These are phyloP conservation scores for Neolamprologus longior DNA, from an alignment of 2,113 vertebrate species.

Conservation along the genomic window DNA sequence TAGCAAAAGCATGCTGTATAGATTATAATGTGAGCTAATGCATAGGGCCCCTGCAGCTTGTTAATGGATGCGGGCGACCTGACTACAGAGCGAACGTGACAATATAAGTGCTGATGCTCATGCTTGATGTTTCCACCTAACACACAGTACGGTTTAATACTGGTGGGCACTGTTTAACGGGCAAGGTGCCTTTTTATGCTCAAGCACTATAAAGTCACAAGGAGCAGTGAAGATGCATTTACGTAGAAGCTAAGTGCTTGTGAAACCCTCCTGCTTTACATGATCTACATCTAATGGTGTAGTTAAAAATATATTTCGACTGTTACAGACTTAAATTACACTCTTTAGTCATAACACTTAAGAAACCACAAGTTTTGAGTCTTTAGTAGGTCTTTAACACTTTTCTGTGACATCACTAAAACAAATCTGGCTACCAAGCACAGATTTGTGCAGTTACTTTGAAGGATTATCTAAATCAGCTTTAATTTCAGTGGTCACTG, in stretches of 20 bases:
- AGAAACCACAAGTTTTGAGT: not conserved
- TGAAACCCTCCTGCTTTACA: not conserved
- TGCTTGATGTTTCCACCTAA: not conserved
- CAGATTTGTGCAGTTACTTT: not conserved
- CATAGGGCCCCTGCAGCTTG: not conserved
- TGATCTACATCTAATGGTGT: not conserved
- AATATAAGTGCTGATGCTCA: not conserved
- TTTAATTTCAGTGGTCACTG: not conserved
- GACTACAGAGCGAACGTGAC: not conserved
- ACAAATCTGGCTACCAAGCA: not conserved
- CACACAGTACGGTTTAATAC: not conserved
- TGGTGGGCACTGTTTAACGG: not conserved
- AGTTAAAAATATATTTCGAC: not conserved
- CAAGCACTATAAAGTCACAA: not conserved
- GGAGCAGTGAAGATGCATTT: not conserved
- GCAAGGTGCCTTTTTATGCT: not conserved
- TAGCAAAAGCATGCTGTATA: not conserved
- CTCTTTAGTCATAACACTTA: not conserved
- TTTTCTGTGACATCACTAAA: fast-evolving
- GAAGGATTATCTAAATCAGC: not conserved
- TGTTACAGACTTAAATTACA: not conserved
- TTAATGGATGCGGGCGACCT: not conserved
- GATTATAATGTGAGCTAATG: slow-evolving; percentile 5
- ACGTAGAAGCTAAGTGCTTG: fast-evolving
- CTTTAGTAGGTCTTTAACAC: not conserved